A percentile compares a stretch with the other conserved stretches of the same genome.
Conservation (phyloP, 2,888 invertebrate species). For the Pimpla rufipes region DNA sequence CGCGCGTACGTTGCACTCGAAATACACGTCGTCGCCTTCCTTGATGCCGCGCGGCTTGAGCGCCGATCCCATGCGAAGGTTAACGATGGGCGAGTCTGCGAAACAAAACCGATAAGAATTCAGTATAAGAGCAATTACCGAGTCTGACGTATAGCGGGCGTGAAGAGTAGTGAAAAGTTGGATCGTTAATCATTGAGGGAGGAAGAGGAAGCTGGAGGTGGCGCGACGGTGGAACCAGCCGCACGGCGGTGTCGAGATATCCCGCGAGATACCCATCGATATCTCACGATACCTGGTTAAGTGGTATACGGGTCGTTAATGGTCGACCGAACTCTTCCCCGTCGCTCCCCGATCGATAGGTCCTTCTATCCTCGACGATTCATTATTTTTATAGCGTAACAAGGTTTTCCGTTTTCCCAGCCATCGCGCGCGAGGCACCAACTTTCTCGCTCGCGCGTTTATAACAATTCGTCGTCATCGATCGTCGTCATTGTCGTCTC, state of each 20-base stretch:
- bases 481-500: slow-evolving; percentile 4
- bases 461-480: slow-evolving; percentile 25
- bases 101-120: slow-evolving; percentile 76
- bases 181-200: slow-evolving; percentile 57
- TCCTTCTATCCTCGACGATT: slow-evolving; percentile 24
- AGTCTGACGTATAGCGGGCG: slow-evolving; percentile 24
- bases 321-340: slow-evolving; percentile 4
- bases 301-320: slow-evolving; percentile 33
- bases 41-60: slow-evolving; percentile 94
- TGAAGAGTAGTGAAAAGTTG: slow-evolving; percentile 51
- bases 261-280: slow-evolving; percentile 28
- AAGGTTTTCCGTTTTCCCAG: slow-evolving; percentile 10
- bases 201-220: not conserved
- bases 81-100: slow-evolving; percentile 93
- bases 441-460: not conserved
- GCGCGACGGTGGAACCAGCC: not conserved
- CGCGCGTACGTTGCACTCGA: slow-evolving; percentile 94
- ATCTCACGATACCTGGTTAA: slow-evolving; percentile 32
- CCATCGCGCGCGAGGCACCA: not conserved
- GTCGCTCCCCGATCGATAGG: slow-evolving; percentile 5
- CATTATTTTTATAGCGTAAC: slow-evolving; percentile 29
- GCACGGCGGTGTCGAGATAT: not conserved
- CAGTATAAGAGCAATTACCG: slow-evolving; percentile 52
- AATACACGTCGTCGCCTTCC: slow-evolving; percentile 95
- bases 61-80: slow-evolving; percentile 93